These are phyloP conservation scores for Druon quercuslanigerum DNA, from an alignment of 1,140 invertebrate genomes.

Conservation along the genomic window DNA sequence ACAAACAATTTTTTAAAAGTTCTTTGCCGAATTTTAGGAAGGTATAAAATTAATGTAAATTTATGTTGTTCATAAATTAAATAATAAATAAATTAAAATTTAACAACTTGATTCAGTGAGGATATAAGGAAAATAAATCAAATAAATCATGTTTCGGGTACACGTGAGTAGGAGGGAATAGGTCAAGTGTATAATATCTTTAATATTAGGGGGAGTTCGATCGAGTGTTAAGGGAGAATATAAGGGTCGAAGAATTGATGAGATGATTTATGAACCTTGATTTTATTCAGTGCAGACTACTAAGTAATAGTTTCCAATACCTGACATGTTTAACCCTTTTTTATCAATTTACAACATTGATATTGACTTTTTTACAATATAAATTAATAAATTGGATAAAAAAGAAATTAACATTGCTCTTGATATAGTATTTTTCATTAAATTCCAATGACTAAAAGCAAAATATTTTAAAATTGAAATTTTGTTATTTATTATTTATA, in stretches of 20 bases:
- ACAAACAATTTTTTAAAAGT: no score
- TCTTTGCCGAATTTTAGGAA: no score
- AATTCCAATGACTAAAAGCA: no score
- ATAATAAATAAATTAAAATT: no score
- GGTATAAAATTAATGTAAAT: neutral
- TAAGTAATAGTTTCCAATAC: conserved; percentile 1
- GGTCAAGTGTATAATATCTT: conserved; percentile 28
- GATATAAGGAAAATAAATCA: neutral
- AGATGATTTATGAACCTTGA: conserved; percentile 15
- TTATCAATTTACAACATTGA: neutral
- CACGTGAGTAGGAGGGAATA: neutral
- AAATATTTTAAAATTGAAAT: no score
- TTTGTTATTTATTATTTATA: no score
- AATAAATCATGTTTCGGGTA: neutral
- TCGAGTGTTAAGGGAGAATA: conserved; percentile 20
- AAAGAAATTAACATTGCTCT: no score
- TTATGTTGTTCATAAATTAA: neutral
- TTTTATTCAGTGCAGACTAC: neutral
- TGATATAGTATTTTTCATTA: no score
- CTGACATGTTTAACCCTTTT: neutral
- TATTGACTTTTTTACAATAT: no score
- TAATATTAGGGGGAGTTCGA: conserved; percentile 20
- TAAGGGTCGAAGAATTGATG: conserved; percentile 30
- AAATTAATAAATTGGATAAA: no score
- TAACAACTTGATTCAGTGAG: no score